phyloP scores from a whole-genome alignment of 2,113 vertebrate species.

The Nothocercus julius region DNA sequence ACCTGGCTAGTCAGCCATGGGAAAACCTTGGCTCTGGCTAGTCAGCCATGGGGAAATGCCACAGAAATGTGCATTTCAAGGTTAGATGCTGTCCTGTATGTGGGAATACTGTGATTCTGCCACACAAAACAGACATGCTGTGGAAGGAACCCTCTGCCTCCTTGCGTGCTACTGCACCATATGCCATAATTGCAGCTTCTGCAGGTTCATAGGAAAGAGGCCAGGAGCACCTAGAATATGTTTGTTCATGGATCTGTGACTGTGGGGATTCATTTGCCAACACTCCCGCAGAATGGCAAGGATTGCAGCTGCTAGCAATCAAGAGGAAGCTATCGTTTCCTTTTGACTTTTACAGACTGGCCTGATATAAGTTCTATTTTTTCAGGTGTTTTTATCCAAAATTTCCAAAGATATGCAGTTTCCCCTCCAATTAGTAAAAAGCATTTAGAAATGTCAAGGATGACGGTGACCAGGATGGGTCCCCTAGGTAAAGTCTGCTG shows the following conservation, averaged over 20 bases:
- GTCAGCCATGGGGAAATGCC: too few relatives aligned
- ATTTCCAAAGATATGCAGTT: conserved; percentile 34
- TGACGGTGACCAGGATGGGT: background rate
- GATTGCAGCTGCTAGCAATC: conserved; percentile 41
- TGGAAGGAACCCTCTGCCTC: background rate
- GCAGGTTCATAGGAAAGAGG: background rate
- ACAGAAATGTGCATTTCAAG: background rate
- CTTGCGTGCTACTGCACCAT: accelerated
- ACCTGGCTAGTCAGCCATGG: too few relatives aligned
- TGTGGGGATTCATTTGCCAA: background rate
- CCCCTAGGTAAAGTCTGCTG: background rate
- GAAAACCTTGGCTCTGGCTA: too few relatives aligned
- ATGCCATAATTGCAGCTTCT: background rate
- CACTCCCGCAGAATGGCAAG: conserved; percentile 24
- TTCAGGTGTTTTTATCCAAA: conserved; percentile 59
- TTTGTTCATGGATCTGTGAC: accelerated
- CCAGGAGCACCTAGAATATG: accelerated
- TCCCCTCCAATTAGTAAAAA: conserved; percentile 39
- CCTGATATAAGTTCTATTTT: conserved; percentile 43
- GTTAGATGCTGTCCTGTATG: background rate
- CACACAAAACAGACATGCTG: background rate
- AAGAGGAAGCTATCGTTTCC: conserved; percentile 51
- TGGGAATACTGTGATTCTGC: background rate
- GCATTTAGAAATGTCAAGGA: conserved; percentile 27
- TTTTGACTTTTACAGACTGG: conserved; percentile 56